Base-by-base conservation (phyloP, 2,797 vertebrate genomes). In the Darevskia nairensis region DNA sequence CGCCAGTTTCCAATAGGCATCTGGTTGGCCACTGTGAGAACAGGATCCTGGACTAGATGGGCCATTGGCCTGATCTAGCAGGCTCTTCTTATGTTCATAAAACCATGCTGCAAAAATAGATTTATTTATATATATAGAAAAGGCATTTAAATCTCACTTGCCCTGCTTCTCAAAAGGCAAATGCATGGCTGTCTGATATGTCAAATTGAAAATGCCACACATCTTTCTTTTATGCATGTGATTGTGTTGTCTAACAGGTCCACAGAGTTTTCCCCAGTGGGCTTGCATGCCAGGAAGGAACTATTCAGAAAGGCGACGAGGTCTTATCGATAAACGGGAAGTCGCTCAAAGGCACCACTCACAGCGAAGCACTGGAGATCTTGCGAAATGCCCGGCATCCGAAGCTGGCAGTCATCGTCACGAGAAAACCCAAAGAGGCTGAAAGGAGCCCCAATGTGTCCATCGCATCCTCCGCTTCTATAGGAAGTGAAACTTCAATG, bases 261-360 rank as follows among this genome's bases (percentile, higher is more conserved):
- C 98, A 99, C 95, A 97, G 94, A 71, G 98, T 99, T 84, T 99
- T 99, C 93, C 97, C 98, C 32, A 96, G 94, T 0, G 98, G 99
- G 23, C 94, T 99, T 92, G 98, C 98, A 0, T 97, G 96, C 87
- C 98, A 98, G 95, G 98, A 99, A 94, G 99, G 98, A n/a, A 99
- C 98, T 21, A 98, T 99, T 77, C 97, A 98, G 94, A 98, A 98
- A 95, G 98, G 98, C 80, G 98, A 98, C 0, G 98, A 98, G 95
- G 98, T 99, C 1, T 91, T 99, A 85, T 99, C 99, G 13, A 98
- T 99, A 90, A 99, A 99, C 0, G 98, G 99, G 19, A 98, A 98
- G 90, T 98, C 97, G 0, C 97, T 99, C 59, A 98, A 97, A 82
- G 97, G 97, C 0, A 93, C 97, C 1, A 98, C 97, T 0, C 99